A percentile compares a stretch with the other conserved stretches of the same genome.
phyloP scores from a whole-genome alignment of 2,113 vertebrate genomes.

The Mustela lutreola region DNA sequence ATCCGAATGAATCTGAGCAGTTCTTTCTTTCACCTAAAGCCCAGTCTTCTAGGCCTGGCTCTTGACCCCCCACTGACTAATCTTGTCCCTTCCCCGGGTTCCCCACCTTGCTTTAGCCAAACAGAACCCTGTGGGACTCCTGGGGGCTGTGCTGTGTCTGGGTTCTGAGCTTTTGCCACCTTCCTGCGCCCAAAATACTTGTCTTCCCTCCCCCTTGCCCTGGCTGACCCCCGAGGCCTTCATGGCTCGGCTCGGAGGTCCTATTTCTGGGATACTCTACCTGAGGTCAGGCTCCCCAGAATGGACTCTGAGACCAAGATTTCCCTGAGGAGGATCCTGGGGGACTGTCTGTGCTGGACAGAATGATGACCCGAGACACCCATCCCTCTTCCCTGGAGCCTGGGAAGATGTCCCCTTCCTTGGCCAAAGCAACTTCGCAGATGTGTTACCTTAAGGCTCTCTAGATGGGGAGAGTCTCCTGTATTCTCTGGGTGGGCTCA shows the following conservation, averaged over 20 bases:
- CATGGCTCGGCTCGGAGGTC: fast-evolving
- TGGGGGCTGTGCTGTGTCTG: not conserved
- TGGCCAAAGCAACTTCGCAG: not conserved
- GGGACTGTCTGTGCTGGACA: not conserved
- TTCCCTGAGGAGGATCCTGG: not conserved
- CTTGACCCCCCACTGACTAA: no score
- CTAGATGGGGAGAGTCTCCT: not conserved
- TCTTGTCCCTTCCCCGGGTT: not conserved
- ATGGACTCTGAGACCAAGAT: not conserved
- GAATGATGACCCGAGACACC: not conserved
- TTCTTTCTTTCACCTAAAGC: not conserved
- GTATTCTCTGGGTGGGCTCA: not conserved
- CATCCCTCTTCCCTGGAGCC: not conserved
- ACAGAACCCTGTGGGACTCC: not conserved
- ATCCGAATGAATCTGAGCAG: not conserved
- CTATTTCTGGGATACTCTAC: not conserved
- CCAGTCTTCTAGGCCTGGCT: not conserved
- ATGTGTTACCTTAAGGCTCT: not conserved
- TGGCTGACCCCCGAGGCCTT: not conserved
- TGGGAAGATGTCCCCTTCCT: not conserved
- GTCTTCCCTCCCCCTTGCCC: not conserved
- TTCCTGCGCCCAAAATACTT: fast-evolving
- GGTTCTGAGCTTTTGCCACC: not conserved
- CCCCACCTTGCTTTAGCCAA: not conserved
- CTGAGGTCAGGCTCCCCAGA: not conserved